Base-by-base conservation (phyloP, 2,797 vertebrate genomes). In the Carapus acus region DNA sequence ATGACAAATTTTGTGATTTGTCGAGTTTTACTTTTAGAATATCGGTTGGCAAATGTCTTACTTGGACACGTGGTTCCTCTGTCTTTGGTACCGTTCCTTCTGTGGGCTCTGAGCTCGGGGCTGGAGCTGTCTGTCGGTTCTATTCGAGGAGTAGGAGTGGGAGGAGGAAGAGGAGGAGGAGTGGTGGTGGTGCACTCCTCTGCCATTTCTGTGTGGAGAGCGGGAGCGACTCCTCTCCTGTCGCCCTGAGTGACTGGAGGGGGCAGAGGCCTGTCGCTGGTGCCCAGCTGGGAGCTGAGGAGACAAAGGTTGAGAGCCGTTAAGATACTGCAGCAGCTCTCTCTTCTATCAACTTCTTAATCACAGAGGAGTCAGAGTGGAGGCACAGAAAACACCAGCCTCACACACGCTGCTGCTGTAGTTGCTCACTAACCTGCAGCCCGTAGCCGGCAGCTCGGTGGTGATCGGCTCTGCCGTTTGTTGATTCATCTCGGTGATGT, bases 361-460 rank as follows among this genome's bases (percentile, higher is more conserved):
- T n/a, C n/a, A n/a, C n/a, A n/a, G n/a, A n/a, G n/a, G n/a, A n/a
- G 20, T 38, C 3, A 24, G 2, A 41, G 12, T 40, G 42, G 2
- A 40, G 27, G 13, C 4, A 4, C 11, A 41, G 1, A 67, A n/a
- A n/a, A n/a, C n/a, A n/a, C n/a, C n/a, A n/a, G n/a, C n/a, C n/a
- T n/a, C n/a, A n/a, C n/a, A 4, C n/a, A 20, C 29, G 43, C 20
- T 18, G 45, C 2, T 21, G 12, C 18, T 27, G 4, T 16, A 8
- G 43, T 7, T 3, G 57, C 8, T 49, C 9, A 41, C 83, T 74
- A 45, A 96, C 95, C 83, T 88, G 94, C 1, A 97, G 87, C 3
- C 94, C 95, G 18, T 92, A 97, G 18, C 87, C 89, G 2, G 89
- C 69, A 17, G 61, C 33, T 71, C 76, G 89, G 62, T 67, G 73